Conservation (phyloP, 2,888 invertebrate species). For the Abrostola tripartita region DNA sequence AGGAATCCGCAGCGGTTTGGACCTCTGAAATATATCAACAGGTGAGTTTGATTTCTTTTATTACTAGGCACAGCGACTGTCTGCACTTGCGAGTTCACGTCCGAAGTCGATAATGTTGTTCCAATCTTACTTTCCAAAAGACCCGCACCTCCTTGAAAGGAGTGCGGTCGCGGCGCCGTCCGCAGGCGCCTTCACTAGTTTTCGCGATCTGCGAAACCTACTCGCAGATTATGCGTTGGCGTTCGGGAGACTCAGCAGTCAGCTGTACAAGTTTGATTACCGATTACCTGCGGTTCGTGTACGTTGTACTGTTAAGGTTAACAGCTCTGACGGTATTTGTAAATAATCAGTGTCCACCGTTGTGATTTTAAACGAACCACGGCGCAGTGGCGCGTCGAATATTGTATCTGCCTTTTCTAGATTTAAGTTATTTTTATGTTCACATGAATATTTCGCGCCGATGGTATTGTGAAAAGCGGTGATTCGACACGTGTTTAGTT, state of each 20-base stretch:
- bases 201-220: constrained; percentile 57
- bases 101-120: constrained; percentile 60
- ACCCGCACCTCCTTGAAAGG: constrained; percentile 67
- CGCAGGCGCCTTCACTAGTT: constrained; percentile 48
- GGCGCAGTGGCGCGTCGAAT: constrained; percentile 26
- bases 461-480: constrained; percentile 76
- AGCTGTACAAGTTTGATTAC: constrained; percentile 62
- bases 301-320: constrained; percentile 69
- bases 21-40: constrained; percentile 72
- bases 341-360: constrained; percentile 71
- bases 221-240: constrained; percentile 70
- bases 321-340: constrained; percentile 78
- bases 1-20: constrained; percentile 73
- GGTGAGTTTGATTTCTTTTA: constrained; percentile 72
- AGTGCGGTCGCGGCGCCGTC: constrained; percentile 50
- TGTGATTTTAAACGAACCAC: constrained; percentile 56
- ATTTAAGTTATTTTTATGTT: constrained; percentile 59
- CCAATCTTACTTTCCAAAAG: constrained; percentile 75
- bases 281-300: constrained; percentile 56
- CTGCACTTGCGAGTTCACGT: constrained; percentile 74
- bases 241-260: constrained; percentile 62
- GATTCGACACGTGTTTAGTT: constrained; percentile 82
- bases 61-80: constrained; percentile 71
- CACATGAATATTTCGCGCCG: constrained; percentile 60
- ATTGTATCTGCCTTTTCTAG: constrained; percentile 55